Conservation (phyloP, 2,888 invertebrate genomes). For the Keiferia lycopersicella region DNA sequence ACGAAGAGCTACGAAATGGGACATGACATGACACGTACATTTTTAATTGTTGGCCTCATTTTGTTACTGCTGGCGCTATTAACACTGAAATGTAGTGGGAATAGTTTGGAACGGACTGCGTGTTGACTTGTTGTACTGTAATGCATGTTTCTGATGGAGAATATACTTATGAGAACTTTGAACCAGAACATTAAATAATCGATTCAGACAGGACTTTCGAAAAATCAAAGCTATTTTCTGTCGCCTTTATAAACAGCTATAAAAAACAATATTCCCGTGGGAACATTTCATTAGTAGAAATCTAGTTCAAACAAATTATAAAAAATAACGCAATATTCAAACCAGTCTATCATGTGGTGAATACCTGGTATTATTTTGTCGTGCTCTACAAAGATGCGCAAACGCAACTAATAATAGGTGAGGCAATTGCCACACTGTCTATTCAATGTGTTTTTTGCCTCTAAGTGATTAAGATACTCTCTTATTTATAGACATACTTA, state of each 20-base stretch:
- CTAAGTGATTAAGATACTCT: slow-evolving; percentile 23
- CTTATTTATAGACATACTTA: slow-evolving; percentile 17
- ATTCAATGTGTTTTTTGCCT: slow-evolving; percentile 18
- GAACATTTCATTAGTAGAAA: background rate
- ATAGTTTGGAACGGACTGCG: too few relatives aligned
- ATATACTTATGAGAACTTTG: too few relatives aligned
- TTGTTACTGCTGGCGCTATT: too few relatives aligned
- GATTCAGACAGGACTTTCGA: too few relatives aligned
- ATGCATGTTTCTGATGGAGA: too few relatives aligned
- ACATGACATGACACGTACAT: too few relatives aligned
- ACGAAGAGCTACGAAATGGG: too few relatives aligned
- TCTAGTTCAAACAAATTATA: background rate
- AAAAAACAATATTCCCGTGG: background rate
- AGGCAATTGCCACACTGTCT: slow-evolving; percentile 9
- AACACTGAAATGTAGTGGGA: too few relatives aligned
- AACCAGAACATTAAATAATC: too few relatives aligned
- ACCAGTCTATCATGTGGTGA: slow-evolving; percentile 16
- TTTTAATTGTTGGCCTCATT: too few relatives aligned
- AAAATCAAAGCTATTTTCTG: background rate
- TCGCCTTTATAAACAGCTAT: too few relatives aligned
- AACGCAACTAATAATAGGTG: slow-evolving; percentile 24
- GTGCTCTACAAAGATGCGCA: slow-evolving; percentile 27
- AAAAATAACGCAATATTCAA: slow-evolving; percentile 11
- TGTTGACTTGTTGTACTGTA: too few relatives aligned
- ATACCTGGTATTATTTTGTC: slow-evolving; percentile 23